Evolutionary conservation across 2,888 invertebrate species (phyloP), one percentile per base, ranked within the genome.

Genomic region (Apotomis betuletana): DNA sequence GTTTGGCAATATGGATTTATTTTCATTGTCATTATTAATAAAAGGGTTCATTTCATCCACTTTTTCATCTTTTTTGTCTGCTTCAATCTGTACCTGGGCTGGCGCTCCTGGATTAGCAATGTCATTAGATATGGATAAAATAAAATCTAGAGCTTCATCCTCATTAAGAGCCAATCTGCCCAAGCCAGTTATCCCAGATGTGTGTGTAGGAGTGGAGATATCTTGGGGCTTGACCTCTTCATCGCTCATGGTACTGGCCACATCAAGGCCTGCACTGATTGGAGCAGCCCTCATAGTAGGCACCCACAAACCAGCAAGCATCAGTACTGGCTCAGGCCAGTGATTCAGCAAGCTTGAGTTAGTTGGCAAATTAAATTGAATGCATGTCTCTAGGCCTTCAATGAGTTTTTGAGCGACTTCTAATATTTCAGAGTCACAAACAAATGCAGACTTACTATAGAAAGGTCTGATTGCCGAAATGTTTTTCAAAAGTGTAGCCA

Each of bases 331-430:
- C 79, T 96, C 95, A 0, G 97, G 96, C 99, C 99, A 99, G 69
- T 95, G 95, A 88, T 99, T 99, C 0, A 99, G 90, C 38, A 98
- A 92, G 84, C 97, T 97, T 0, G 97, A 97, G 90, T 98, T 98
- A 78, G 95, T 95, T 0, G 97, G 97, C 78, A 97, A 89, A 79
- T 96, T 94, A 80, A 97, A 96, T 67, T 95, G 94, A 74, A 96
- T 95, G 79, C 95, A 95, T 9, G 95, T 94, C 84, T 97, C 97
- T 52, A 98, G 90, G 15, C 96, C 97, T 84, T 96, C 96, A 70
- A 98, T 90, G 6, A 97, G 93, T 81, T 95, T 95, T 79, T 96
- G 95, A 0, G 96, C 95, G 3, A 97, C 95, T 83, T 97, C 97
- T 67, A 97, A 91, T 65, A 96, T 95, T 82, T 98, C 98, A 0